Base-by-base conservation (phyloP, 1,140 invertebrate genomes). In the Heliconius hermathena region DNA sequence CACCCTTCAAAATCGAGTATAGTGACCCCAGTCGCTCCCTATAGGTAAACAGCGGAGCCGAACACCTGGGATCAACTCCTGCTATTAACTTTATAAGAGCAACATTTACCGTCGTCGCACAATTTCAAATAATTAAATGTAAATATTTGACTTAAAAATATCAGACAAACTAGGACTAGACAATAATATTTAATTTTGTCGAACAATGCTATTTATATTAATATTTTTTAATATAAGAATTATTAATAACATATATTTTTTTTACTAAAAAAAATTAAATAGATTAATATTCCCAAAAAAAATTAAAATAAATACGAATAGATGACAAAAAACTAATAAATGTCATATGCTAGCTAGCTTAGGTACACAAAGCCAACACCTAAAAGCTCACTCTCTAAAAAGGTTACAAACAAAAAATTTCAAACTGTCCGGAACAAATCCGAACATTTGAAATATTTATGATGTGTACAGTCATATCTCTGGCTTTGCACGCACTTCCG, bases 21-120 rank as follows among this genome's bases (percentile, higher is more conserved):
- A 91, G 85, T 91, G 91, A 93, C 90, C 91, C 87, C 86, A 82
- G 85, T 84, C 82, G 73, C 77, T 78, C 83, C 84, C 82, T 81
- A 76, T 83, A 84, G 82, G 88, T 86, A 90, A 91, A 91, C 89
- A 91, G 83, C 84, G 80, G 77, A 79, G 79, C 74, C 78, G 84
- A 82, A 89, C 89, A 89, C 91, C 90, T 93, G 90, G 77, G 88
- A 85, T 81, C 88, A 81, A 86, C 88, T 86, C 83, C 84, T 85
- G 82, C 84, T 81, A 83, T 84, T 84, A 81, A 81, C 84, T 84
- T 88, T 85, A 81, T 84, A 85, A 84, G 82, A 85, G 84, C 81
- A 85, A 80, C 82, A 76, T 77, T 79, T 81, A 81, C 79, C 83
- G 81, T 78, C 84, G 82, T 86, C 83, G 78, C 85, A 83, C 84